These are phyloP conservation scores for Eurystomus gularis DNA, from an alignment of 2,113 vertebrate species.

Conservation along the genomic window DNA sequence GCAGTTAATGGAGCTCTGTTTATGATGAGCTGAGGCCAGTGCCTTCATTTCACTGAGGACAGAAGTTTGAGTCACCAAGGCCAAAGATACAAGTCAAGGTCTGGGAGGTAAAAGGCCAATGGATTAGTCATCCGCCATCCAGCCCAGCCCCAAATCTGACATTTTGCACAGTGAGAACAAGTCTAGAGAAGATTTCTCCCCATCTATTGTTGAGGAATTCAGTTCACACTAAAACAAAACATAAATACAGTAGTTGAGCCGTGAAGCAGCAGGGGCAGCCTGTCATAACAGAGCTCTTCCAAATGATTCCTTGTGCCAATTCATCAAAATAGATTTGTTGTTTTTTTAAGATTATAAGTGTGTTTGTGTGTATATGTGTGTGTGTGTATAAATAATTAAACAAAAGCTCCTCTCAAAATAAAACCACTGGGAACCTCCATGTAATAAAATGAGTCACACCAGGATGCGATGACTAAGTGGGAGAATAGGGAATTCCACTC, in stretches of 20 bases:
- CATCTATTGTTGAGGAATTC: conserved; percentile 28
- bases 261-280: not conserved
- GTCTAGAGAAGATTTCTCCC: conserved; percentile 13
- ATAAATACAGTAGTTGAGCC: conserved; percentile 15
- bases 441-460: conserved; percentile 82
- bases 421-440: conserved; percentile 86
- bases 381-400: conserved; percentile 74
- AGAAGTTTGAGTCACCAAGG: conserved; percentile 70
- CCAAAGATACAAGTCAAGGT: conserved; percentile 68
- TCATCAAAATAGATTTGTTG: conserved; percentile 50
- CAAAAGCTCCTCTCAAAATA: conserved; percentile 77
- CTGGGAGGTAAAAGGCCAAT: conserved; percentile 68
- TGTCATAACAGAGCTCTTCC: not conserved
- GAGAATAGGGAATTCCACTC: conserved; percentile 86
- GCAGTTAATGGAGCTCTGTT: conserved; percentile 22
- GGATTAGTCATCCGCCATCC: conserved; percentile 64
- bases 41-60: conserved; percentile 9
- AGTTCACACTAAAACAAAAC: not conserved
- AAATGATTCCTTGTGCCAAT: not conserved
- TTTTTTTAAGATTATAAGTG: conserved; percentile 37
- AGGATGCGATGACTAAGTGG: conserved; percentile 89
- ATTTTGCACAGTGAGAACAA: conserved; percentile 67
- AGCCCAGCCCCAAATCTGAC: conserved; percentile 69
- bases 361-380: conserved; percentile 35
- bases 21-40: conserved; percentile 13